These are phyloP conservation scores for Hipposideros armiger DNA, from an alignment of 2,113 vertebrate genomes.

Conservation along the genomic window DNA sequence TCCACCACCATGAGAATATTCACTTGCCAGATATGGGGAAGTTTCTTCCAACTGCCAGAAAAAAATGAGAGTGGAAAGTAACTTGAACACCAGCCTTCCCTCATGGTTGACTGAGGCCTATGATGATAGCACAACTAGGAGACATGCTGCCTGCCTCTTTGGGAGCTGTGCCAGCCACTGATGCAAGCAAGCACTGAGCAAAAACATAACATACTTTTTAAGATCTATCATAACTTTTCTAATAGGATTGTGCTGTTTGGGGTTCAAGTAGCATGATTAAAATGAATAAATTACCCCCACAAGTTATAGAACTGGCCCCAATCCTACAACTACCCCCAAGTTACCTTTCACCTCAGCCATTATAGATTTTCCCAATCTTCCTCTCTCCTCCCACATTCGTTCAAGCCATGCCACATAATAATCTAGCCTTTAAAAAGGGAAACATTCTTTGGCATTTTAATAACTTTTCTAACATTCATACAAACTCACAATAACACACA, in stretches of 20 bases:
- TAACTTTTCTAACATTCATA: conserved; percentile 68
- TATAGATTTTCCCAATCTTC: not conserved
- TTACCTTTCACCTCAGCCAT: conserved; percentile 9
- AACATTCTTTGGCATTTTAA: conserved; percentile 77
- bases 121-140: not conserved
- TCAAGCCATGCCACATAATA: conserved; percentile 59
- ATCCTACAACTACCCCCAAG: not conserved
- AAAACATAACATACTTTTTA: not conserved
- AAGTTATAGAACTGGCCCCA: not conserved
- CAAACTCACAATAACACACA: conserved; percentile 68
- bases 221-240: conserved; percentile 15
- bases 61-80: conserved; percentile 73
- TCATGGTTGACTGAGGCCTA: not conserved
- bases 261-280: conserved; percentile 29
- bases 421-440: conserved; percentile 66
- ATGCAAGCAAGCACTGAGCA: conserved; percentile 38
- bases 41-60: conserved; percentile 73
- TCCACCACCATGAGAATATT: conserved; percentile 72
- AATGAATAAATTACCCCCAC: conserved; percentile 8
- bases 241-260: not conserved
- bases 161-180: not conserved
- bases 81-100: conserved; percentile 65
- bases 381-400: not conserved
- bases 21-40: conserved; percentile 71
- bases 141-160: not conserved